These are phyloP conservation scores for Tricholaema leucomelas DNA, from an alignment of 2,113 vertebrate genomes.

Conservation along the genomic window DNA sequence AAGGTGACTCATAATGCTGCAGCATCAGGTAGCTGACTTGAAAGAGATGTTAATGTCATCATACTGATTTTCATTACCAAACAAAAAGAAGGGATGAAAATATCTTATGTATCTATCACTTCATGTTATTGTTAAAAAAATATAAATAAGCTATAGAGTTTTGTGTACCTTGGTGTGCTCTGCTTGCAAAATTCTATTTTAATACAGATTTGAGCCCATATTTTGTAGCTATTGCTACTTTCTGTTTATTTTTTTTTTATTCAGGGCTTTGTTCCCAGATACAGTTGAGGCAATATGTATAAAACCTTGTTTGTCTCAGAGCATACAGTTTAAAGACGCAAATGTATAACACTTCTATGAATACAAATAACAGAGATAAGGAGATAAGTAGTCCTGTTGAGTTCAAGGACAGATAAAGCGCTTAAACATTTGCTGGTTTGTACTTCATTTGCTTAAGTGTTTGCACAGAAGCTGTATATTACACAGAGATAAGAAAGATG, in stretches of 20 bases:
- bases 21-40: constrained; percentile 1
- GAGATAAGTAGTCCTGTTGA: neutral
- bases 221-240: neutral
- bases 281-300: neutral
- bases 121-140: neutral
- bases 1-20: constrained; percentile 45
- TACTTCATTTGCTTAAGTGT: neutral
- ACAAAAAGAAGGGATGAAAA: constrained; percentile 15
- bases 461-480: neutral
- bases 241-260: neutral
- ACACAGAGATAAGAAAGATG: neutral
- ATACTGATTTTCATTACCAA: constrained; percentile 32
- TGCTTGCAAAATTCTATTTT: neutral
- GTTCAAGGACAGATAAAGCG: neutral
- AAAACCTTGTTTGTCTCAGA: neutral
- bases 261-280: neutral
- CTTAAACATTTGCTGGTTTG: neutral
- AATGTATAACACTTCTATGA: neutral
- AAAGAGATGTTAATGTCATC: constrained; percentile 8
- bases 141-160: neutral
- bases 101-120: neutral
- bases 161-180: neutral
- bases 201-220: neutral
- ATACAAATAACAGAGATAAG: neutral
- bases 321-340: neutral